Percentiles rank a stretch among this genome's conserved stretches.
These are phyloP conservation scores for Drosophila fulvimacula DNA, from an alignment of 2,888 invertebrate species.

Conservation along the genomic window DNA sequence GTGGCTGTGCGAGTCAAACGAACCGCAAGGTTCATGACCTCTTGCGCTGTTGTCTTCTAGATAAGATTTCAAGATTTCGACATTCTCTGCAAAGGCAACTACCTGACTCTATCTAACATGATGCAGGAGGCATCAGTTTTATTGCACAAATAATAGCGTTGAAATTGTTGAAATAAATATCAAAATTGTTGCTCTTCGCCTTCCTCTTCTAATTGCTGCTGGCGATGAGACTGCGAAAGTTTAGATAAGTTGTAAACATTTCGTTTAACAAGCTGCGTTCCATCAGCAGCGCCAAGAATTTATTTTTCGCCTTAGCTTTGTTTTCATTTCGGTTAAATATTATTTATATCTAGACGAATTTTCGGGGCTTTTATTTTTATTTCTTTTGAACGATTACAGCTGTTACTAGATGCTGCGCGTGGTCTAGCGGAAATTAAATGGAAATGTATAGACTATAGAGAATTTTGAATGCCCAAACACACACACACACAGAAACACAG, in stretches of 20 bases:
- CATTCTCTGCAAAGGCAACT: conserved; percentile 5
- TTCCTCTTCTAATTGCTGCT: not conserved
- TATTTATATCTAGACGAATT: conserved; percentile 18
- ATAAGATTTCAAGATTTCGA: conserved; percentile 20
- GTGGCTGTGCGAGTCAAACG: conserved; percentile 7
- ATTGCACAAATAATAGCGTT: conserved; percentile 17
- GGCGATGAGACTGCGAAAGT: conserved; percentile 18
- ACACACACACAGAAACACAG: conserved; percentile 9
- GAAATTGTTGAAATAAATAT: conserved; percentile 29
- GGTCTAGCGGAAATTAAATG: conserved; percentile 44
- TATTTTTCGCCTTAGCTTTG: conserved; percentile 6
- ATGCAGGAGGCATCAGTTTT: conserved; percentile 8
- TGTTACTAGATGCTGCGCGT: conserved; percentile 39
- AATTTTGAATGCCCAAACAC: conserved; percentile 31
- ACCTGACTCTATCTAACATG: conserved; percentile 12
- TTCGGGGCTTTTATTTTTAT: conserved; percentile 1
- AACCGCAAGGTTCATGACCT: conserved; percentile 70
- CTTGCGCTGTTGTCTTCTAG: conserved; percentile 29
- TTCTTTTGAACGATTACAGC: conserved; percentile 55
- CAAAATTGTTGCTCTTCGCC: conserved; percentile 7
- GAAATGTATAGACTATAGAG: conserved; percentile 12
- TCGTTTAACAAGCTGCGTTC: conserved; percentile 45
- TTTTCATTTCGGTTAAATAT: conserved; percentile 43
- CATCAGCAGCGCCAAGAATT: conserved; percentile 38
- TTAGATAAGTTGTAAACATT: conserved; percentile 43